Percentiles rank a stretch among this genome's conserved stretches.
phyloP scores from a whole-genome alignment of 2,113 vertebrate species.

The Embiotoca jacksoni region DNA sequence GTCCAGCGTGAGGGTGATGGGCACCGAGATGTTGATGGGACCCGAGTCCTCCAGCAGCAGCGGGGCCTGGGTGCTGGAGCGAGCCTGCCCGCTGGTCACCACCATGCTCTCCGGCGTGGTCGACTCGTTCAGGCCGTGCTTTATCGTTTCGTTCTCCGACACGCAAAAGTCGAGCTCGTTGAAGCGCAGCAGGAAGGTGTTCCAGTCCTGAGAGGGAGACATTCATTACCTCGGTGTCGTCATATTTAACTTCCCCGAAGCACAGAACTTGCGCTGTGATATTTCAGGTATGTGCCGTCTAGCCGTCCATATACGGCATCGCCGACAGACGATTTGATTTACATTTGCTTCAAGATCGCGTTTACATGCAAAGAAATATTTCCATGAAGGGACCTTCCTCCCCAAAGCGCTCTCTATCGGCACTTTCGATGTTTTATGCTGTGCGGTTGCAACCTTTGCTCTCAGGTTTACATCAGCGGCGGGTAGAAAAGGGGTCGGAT shows the following conservation, averaged over 20 bases:
- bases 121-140: slow-evolving; percentile 94
- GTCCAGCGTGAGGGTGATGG: slow-evolving; percentile 94
- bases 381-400: not conserved
- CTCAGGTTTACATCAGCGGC: no score
- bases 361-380: slow-evolving; percentile 30
- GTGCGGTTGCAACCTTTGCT: no score
- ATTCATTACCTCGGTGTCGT: not conserved
- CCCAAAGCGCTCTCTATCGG: no score
- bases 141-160: slow-evolving; percentile 97
- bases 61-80: slow-evolving; percentile 90
- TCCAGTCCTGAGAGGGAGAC: slow-evolving; percentile 91
- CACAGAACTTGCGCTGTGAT: no score
- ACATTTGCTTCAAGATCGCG: slow-evolving; percentile 2
- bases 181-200: slow-evolving; percentile 95
- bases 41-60: slow-evolving; percentile 92
- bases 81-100: slow-evolving; percentile 90
- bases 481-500: no score
- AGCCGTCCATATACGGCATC: rapidly evolving
- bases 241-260: no score
- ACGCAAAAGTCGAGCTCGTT: slow-evolving; percentile 98
- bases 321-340: slow-evolving; percentile 1
- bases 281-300: no score
- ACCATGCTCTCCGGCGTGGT: slow-evolving; percentile 91
- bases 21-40: slow-evolving; percentile 94
- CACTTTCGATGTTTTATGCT: no score